Conservation (phyloP, 2,113 vertebrate genomes). For the Peucedramus taeniatus region DNA sequence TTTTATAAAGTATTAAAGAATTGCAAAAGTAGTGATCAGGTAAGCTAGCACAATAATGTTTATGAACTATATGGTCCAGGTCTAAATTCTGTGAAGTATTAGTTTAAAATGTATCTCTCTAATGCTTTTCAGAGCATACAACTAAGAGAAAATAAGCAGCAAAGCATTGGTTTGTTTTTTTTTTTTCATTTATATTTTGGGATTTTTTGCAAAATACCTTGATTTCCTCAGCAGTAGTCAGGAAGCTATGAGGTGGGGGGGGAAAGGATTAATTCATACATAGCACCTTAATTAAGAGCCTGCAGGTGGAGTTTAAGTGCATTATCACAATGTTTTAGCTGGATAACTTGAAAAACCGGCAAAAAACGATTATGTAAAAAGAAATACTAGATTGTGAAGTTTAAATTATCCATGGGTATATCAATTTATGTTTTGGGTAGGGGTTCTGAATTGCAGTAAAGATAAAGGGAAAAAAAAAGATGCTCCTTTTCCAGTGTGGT, state of each 20-base stretch:
- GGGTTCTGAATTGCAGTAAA: neutral
- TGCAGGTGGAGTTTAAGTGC: neutral
- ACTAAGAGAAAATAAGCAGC: neutral
- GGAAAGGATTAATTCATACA: neutral
- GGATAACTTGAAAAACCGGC: neutral
- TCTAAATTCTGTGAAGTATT: neutral
- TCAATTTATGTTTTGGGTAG: neutral
- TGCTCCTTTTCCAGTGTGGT: neutral
- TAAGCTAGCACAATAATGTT: neutral
- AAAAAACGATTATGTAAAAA: neutral
- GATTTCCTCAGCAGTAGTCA: neutral
- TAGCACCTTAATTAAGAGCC: neutral
- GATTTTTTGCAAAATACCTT: neutral
- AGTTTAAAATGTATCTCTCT: neutral
- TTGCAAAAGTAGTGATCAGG: neutral
- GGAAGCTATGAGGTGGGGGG: neutral
- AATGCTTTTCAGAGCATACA: neutral
- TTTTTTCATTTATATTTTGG: neutral
- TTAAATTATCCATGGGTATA: neutral
- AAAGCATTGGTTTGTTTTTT: neutral
- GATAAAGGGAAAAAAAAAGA: neutral
- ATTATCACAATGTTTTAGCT: neutral
- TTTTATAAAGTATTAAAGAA: neutral
- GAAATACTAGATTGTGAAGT: neutral
- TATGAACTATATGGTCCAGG: neutral